Conservation (phyloP, 2,113 vertebrate genomes). For the Nerophis ophidion region DNA sequence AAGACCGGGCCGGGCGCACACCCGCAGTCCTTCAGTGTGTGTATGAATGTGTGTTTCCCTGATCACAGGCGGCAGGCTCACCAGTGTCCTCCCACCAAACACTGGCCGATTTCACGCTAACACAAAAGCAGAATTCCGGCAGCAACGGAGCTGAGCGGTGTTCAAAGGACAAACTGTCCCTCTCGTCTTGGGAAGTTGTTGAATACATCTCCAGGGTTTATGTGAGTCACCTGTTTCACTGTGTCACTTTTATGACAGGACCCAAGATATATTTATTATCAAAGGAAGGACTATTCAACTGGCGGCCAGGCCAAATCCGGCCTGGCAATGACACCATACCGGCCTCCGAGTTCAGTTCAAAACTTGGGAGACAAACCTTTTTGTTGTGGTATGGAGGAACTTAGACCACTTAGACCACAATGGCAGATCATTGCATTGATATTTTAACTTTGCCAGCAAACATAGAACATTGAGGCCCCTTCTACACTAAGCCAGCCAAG, state of each 20-base stretch:
- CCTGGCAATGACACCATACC: too few species aligned
- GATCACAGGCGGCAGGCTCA: conserved; percentile 46
- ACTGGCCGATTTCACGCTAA: conserved; percentile 53
- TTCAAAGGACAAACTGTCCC: conserved; percentile 14
- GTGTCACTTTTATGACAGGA: neutral
- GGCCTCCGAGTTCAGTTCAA: too few species aligned
- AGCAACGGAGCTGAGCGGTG: conserved; percentile 9
- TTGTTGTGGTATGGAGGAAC: too few species aligned
- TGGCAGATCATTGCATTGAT: too few species aligned
- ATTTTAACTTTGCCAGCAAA: too few species aligned
- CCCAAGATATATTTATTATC: neutral
- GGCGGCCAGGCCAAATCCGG: too few species aligned
- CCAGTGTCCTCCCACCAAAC: conserved; percentile 45
- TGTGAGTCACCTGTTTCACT: neutral
- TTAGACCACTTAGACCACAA: too few species aligned
- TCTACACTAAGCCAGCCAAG: too few species aligned
- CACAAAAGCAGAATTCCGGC: conserved; percentile 30
- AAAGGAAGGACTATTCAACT: neutral
- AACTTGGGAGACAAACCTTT: too few species aligned
- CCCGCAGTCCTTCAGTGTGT: conserved; percentile 11
- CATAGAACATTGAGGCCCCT: too few species aligned
- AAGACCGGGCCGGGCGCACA: conserved; percentile 3
- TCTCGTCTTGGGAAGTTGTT: conserved; percentile 7
- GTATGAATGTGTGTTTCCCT: conserved; percentile 30
- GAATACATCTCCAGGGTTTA: conserved; percentile 4